Base-by-base conservation (phyloP, 2,797 vertebrate genomes). In the Cossypha heuglini region DNA sequence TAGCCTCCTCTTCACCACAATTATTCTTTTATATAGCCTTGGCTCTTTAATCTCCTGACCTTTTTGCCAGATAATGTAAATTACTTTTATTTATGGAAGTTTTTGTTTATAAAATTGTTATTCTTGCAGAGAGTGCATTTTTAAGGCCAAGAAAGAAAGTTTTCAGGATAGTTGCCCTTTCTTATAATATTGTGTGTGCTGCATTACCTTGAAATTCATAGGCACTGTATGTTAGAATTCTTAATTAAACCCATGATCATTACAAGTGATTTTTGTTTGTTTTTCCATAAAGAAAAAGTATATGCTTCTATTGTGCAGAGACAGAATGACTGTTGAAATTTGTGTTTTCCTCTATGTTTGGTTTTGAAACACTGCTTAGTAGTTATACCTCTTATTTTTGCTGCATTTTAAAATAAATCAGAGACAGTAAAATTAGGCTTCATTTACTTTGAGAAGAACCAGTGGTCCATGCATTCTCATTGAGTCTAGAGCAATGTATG, bases 81-180 rank as follows among this genome's bases (percentile, higher is more conserved):
- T 29, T 51, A 42, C 31, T 88, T 68, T 62, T 83, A 64, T 72
- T 94, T 86, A 75, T 55, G 33, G 7, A 37, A 88, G 43, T 11
- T 58, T 91, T 83, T 91, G 71, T 93, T 87, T 78, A 55, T 69
- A 73, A 94, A 84, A 83, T 87, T 38, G n/a, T 71, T 77, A 24
- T 63, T 78, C 51, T 71, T 90, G 58, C n/a, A 72, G 29, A 49
- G 28, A 51, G 12, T 40, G 24, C 42, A 12, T 83, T 93, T 84
- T 90, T 75, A 93, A 86, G 66, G 66, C 62, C 51, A 91, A 90
- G 46, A 90, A 86, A 43, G 38, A 48, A 67, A 68, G 22, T 63
- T 91, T 86, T 86, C 51, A 28, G 51, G 38, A 38, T 28, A 45
- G n/a, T 8, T 75, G 31, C 10, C 24, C 64, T 74, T 42, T 75